Base-by-base conservation (phyloP, 2,888 invertebrate species). In the Zaprionus lineosus region DNA sequence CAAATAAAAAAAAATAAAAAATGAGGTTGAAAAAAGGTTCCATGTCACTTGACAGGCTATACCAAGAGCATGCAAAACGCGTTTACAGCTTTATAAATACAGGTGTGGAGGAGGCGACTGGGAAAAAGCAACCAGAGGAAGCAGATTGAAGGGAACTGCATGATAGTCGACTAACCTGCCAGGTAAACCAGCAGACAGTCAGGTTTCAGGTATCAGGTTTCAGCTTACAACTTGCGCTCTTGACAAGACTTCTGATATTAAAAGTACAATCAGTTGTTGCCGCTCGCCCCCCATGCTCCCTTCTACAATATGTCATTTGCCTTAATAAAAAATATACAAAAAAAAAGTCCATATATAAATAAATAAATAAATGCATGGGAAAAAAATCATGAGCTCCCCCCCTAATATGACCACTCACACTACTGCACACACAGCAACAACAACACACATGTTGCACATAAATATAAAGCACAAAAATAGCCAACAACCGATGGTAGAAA, bases 41-140 rank as follows among this genome's bases (percentile, higher is more conserved):
- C 67, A 40, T 47, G 52, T 66, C 67, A 66, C 43, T 67, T 60
- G 61, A 31, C 53, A 47, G 61, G 39, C 48, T 59, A 53, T 66
- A 36, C 28, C 34, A 41, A 44, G 31, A 26, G 44, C 65, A 58
- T 57, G 52, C 58, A 55, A 47, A 63, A 40, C 58, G 55, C 51
- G 50, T 41, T 62, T 48, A 29, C 46, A 39, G n/a, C 24, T 24
- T 24, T 24, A 70, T 51, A 41, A 18, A n/a, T n/a, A 4, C 8
- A 18, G 18, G 21, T 12, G 1, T 6, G 7, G 15, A 1, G n/a
- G 4, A 1, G 9, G 14, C 8, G 12, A 3, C n/a, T 9, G 8
- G n/a, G n/a, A n/a, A n/a, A n/a, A n/a, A n/a, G n/a, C n/a, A n/a
- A n/a, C n/a, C n/a, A n/a, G n/a, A n/a, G n/a, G n/a, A n/a, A n/a